Conservation (phyloP, 2,797 vertebrate species). For the Pangasius macronema region DNA sequence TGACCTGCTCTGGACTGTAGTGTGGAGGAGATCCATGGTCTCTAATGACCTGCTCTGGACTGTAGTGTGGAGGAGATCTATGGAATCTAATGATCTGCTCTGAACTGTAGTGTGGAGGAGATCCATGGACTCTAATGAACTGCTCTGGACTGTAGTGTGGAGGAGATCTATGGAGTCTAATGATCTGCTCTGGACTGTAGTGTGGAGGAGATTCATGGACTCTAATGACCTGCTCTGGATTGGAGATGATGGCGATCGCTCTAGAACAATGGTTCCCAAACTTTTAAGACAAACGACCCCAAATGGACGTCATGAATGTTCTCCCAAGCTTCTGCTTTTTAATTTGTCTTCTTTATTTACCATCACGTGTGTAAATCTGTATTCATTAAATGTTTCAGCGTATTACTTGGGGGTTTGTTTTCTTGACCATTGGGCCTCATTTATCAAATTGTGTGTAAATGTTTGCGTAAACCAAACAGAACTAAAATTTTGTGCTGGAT, state of each 20-base stretch:
- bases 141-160: too few species aligned
- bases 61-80: too few species aligned
- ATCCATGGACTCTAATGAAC: too few species aligned
- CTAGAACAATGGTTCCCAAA: neutral
- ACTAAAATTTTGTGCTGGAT: neutral
- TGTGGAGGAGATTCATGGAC: neutral
- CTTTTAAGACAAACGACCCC: neutral
- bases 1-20: too few species aligned
- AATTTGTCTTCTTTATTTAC: neutral
- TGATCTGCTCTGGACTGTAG: neutral
- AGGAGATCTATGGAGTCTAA: too few species aligned
- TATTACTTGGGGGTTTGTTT: neutral
- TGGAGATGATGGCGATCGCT: neutral
- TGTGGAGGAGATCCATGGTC: too few species aligned
- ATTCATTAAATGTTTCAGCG: neutral
- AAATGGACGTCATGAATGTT: neutral
- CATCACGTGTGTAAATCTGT: neutral
- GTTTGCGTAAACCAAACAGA: neutral
- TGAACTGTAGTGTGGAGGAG: too few species aligned
- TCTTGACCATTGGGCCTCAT: neutral
- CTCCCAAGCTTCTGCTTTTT: neutral
- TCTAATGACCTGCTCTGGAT: neutral
- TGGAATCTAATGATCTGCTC: too few species aligned
- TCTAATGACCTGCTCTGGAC: too few species aligned
- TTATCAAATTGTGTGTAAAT: neutral